phyloP scores from a whole-genome alignment of 2,113 vertebrate genomes.

The Ailuropoda melanoleuca region DNA sequence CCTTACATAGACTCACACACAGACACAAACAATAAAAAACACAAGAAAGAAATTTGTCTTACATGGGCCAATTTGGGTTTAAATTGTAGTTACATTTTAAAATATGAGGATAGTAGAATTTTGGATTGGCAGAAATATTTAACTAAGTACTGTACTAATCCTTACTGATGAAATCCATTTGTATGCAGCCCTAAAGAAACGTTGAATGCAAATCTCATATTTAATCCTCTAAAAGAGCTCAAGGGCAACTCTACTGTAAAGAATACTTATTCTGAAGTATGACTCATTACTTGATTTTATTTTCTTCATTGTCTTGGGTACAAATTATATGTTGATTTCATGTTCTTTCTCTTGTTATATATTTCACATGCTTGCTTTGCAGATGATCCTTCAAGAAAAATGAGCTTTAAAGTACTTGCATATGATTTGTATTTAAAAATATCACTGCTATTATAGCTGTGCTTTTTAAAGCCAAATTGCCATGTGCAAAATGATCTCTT shows the following conservation, averaged over 20 bases:
- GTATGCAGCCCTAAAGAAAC: neutral
- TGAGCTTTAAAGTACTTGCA: neutral
- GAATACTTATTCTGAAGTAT: neutral
- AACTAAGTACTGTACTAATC: neutral
- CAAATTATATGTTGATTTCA: neutral
- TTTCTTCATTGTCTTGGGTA: neutral
- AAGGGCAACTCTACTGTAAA: constrained; percentile 5
- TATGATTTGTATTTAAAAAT: neutral
- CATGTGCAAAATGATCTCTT: neutral
- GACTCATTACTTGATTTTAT: neutral
- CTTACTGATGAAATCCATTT: neutral
- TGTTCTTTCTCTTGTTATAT: neutral
- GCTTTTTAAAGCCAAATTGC: neutral
- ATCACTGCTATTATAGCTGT: neutral
- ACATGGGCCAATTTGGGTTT: neutral
- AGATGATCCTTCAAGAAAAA: neutral
- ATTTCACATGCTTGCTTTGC: neutral
- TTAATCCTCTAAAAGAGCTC: constrained; percentile 18
- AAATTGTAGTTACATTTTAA: neutral
- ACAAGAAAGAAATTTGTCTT: neutral
- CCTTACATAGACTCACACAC: neutral
- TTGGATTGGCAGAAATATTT: neutral
- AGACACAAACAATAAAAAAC: neutral
- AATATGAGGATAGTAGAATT: neutral
- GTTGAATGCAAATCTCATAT: neutral